Evolutionary conservation across 2,888 invertebrate species (phyloP).

Genomic region (Neoaliturus tenellus): DNA sequence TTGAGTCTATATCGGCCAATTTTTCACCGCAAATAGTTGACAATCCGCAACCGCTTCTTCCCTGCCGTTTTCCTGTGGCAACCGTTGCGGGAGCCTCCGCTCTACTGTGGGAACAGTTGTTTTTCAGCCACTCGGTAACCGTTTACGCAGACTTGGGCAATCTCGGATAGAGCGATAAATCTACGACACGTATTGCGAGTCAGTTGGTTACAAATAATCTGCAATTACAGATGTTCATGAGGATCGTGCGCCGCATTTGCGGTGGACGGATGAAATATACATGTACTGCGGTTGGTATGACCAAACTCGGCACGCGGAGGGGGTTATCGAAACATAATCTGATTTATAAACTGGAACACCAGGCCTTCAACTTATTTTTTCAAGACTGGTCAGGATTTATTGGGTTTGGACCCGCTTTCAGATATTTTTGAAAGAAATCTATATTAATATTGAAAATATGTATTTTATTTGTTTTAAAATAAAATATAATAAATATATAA

Average conservation of each 20-base stretch:
- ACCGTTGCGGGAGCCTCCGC: not conserved
- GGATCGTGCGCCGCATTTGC: conserved; percentile 15
- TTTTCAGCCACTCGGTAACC: not conserved
- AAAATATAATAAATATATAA: no score
- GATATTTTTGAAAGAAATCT: no score
- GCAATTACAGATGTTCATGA: conserved; percentile 44
- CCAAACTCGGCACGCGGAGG: not conserved
- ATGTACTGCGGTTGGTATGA: not conserved
- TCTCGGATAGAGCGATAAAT: conserved; percentile 43
- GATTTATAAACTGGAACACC: no score
- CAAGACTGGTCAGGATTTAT: no score
- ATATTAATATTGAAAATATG: no score
- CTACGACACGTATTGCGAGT: conserved; percentile 2
- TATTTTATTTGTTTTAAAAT: no score
- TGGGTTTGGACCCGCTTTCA: no score
- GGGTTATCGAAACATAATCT: not conserved
- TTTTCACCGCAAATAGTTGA: no score
- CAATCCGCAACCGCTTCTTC: no score
- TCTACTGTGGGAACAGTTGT: not conserved
- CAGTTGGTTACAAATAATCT: conserved; percentile 42
- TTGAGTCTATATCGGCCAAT: no score
- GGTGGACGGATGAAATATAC: conserved; percentile 29
- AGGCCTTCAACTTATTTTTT: no score
- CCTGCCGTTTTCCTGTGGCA: not conserved
- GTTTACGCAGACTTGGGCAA: not conserved